Evolutionary conservation across 2,797 vertebrate genomes (phyloP).

Genomic region (Arremon aurantiirostris): DNA sequence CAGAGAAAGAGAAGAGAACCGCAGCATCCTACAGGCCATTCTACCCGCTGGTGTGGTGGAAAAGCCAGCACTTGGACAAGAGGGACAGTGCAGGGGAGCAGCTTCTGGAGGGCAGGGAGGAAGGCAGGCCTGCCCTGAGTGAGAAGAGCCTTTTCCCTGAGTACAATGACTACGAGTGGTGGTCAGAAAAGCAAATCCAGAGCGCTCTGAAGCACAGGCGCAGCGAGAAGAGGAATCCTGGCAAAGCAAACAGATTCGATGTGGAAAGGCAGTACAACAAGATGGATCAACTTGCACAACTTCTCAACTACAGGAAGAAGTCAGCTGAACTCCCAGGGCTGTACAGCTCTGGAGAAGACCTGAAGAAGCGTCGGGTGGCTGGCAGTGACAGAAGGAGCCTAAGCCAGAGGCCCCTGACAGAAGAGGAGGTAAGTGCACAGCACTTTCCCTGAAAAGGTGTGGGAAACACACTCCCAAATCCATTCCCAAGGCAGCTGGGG

Average conservation of each 20-base stretch:
- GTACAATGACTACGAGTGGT: constrained; percentile 72
- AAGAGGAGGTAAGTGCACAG: constrained; percentile 81
- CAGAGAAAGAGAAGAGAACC: constrained; percentile 69
- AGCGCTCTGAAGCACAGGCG: constrained; percentile 64
- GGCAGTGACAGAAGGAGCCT: constrained; percentile 67
- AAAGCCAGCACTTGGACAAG: constrained; percentile 67
- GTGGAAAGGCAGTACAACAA: constrained; percentile 71
- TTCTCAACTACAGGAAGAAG: constrained; percentile 83
- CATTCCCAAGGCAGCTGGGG: background rate
- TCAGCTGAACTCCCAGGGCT: constrained; percentile 76
- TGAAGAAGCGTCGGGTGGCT: background rate
- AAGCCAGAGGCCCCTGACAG: constrained; percentile 75
- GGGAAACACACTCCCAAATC: background rate
- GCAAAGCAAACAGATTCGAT: constrained; percentile 9
- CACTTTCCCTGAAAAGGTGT: background rate
- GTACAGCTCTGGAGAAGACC: constrained; percentile 72
- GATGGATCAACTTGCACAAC: constrained; percentile 82
- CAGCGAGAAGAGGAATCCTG: constrained; percentile 44
- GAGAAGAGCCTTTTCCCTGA: constrained; percentile 70
- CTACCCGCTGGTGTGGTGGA: constrained; percentile 83
- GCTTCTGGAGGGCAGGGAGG: constrained; percentile 63
- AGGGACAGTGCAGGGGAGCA: constrained; percentile 36
- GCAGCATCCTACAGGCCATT: constrained; percentile 74
- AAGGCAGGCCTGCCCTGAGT: constrained; percentile 23
- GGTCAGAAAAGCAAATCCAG: constrained; percentile 72